Conservation (phyloP, 2,888 invertebrate species). For the Phragmatobia fuliginosa region DNA sequence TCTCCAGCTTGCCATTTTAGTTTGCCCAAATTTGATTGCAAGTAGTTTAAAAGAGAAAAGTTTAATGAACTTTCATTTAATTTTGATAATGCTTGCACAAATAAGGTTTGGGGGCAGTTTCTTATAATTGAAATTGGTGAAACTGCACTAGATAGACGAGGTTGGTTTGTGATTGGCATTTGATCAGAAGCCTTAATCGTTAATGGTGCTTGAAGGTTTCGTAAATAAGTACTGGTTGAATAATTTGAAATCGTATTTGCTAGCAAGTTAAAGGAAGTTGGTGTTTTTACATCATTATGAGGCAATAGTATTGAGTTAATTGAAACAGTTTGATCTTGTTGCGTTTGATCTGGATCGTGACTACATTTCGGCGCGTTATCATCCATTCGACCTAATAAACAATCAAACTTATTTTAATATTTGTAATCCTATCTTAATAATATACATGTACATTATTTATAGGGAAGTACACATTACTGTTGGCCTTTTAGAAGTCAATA, state of each 20-base stretch:
- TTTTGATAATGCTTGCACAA: conserved; percentile 71
- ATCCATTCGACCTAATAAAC: conserved; percentile 45
- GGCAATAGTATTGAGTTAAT: conserved; percentile 6
- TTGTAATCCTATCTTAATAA: neutral
- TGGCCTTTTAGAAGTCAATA: neutral
- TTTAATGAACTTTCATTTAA: conserved; percentile 67
- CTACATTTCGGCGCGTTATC: conserved; percentile 48
- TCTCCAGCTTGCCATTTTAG: conserved; percentile 52
- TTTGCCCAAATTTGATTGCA: conserved; percentile 34
- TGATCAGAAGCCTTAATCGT: conserved; percentile 46
- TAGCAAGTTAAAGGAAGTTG: conserved; percentile 5
- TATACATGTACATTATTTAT: neutral
- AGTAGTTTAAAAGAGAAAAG: conserved; percentile 49
- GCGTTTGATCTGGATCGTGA: conserved; percentile 29
- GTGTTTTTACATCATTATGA: conserved; percentile 9
- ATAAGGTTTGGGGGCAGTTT: conserved; percentile 67
- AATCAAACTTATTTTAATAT: neutral
- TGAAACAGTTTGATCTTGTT: conserved; percentile 17
- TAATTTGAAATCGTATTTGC: conserved; percentile 2
- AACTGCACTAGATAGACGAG: conserved; percentile 38
- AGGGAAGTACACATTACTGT: conserved; percentile 1
- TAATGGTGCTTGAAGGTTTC: conserved; percentile 33
- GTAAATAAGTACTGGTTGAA: neutral
- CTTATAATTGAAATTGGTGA: conserved; percentile 50
- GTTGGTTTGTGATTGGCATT: conserved; percentile 43